phyloP scores from a whole-genome alignment of 2,888 invertebrate species.

The Catocala nupta region DNA sequence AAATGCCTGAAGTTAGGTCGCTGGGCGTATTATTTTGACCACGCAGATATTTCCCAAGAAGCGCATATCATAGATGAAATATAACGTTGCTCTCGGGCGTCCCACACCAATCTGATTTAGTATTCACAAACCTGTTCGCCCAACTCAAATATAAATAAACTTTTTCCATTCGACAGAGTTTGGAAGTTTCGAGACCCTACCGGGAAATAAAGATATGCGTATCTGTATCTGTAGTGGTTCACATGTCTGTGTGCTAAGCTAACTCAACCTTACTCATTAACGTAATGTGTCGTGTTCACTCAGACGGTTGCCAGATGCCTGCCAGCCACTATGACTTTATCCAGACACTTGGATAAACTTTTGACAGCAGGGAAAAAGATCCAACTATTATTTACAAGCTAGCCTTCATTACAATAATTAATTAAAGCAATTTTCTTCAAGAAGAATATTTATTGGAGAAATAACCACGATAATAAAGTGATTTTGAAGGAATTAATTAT shows the following conservation, averaged over 20 bases:
- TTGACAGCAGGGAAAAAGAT: neutral
- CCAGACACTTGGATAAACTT: conserved; percentile 5
- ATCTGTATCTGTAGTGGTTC: conserved; percentile 26
- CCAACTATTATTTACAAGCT: neutral
- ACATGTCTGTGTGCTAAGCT: conserved; percentile 14
- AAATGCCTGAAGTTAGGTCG: neutral
- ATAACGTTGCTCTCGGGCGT: conserved; percentile 25
- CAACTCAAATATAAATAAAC: conserved; percentile 83
- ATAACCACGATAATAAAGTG: neutral
- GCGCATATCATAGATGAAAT: conserved; percentile 33
- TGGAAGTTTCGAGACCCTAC: conserved; percentile 72
- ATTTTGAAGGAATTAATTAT: too few species aligned
- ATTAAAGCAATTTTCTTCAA: neutral
- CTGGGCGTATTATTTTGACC: conserved; percentile 15
- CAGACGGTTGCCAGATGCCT: conserved; percentile 15
- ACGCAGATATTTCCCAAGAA: conserved; percentile 29
- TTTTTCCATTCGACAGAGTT: conserved; percentile 80
- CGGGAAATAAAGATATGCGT: conserved; percentile 79
- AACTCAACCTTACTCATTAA: conserved; percentile 50
- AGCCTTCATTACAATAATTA: conserved; percentile 1
- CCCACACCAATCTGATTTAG: conserved; percentile 66
- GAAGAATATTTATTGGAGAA: neutral
- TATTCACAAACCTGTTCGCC: conserved; percentile 77
- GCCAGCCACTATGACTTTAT: neutral
- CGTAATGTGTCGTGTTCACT: conserved; percentile 37